Percentiles rank a stretch among this genome's conserved stretches.
Conservation (phyloP, 2,797 vertebrate genomes). For the Distichodus sexfasciatus region DNA sequence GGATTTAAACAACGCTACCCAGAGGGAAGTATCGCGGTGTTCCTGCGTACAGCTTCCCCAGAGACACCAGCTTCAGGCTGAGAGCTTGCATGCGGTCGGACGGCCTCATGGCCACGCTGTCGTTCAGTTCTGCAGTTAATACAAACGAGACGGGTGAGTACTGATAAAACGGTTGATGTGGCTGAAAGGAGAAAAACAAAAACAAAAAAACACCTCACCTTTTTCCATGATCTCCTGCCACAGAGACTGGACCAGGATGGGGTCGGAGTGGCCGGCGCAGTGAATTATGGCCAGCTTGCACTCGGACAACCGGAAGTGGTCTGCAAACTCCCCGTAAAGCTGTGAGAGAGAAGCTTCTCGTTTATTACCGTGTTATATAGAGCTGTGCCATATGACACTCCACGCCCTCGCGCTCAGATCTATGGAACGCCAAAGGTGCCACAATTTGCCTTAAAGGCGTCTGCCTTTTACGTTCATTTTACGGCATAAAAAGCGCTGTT, state of each 20-base stretch:
- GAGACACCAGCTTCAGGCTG: slow-evolving; percentile 88
- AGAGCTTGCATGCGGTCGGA: slow-evolving; percentile 90
- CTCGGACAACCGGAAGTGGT: slow-evolving; percentile 92
- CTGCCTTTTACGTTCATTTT: too few species aligned
- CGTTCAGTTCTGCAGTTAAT: slow-evolving; percentile 79
- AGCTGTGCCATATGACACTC: too few species aligned
- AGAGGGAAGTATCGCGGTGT: slow-evolving; percentile 95
- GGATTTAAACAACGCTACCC: slow-evolving; percentile 71
- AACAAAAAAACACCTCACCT: slow-evolving; percentile 65
- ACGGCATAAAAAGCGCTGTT: too few species aligned
- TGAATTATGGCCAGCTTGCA: slow-evolving; percentile 98
- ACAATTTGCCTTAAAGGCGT: too few species aligned
- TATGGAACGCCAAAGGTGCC: too few species aligned
- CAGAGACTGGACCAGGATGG: slow-evolving; percentile 91
- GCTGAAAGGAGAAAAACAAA: background rate
- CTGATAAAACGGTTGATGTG: too few species aligned
- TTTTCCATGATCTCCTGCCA: slow-evolving; percentile 98
- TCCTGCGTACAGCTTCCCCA: slow-evolving; percentile 91
- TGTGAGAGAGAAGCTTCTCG: slow-evolving; percentile 56
- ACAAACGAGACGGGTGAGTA: slow-evolving; percentile 13
- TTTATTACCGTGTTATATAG: too few species aligned
- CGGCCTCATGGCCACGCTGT: slow-evolving; percentile 82
- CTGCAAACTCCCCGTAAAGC: slow-evolving; percentile 96
- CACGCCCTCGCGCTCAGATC: too few species aligned
- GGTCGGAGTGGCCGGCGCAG: slow-evolving; percentile 92